These are phyloP conservation scores for Hydriomena furcata DNA, from an alignment of 2,888 invertebrate species.

Conservation along the genomic window DNA sequence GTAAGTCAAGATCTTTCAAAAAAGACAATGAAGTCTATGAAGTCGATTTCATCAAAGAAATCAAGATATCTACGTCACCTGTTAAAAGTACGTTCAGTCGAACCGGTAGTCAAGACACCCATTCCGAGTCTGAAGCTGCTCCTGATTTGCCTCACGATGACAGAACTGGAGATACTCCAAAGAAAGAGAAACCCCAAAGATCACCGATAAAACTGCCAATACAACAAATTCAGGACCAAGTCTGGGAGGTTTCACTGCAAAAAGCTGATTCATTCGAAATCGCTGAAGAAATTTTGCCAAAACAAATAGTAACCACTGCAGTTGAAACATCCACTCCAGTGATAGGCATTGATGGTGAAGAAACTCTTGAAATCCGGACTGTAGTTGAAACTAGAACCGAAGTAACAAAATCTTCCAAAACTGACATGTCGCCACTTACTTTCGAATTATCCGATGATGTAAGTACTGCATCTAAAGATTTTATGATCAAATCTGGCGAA, in stretches of 20 bases:
- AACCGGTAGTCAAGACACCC: constrained; percentile 82
- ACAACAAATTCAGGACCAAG: constrained; percentile 73
- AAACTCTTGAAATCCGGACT: constrained; percentile 54
- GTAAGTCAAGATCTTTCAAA: constrained; percentile 77
- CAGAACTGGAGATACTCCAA: constrained; percentile 65
- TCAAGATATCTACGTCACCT: constrained; percentile 78
- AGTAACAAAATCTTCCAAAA: constrained; percentile 56
- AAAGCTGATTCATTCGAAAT: constrained; percentile 68
- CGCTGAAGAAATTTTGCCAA: constrained; percentile 58
- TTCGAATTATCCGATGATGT: constrained; percentile 72
- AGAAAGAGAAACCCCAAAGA: constrained; percentile 61
- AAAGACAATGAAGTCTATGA: constrained; percentile 78
- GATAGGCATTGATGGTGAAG: constrained; percentile 57
- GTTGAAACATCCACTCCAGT: constrained; percentile 50
- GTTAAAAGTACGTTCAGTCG: constrained; percentile 78
- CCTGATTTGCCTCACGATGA: constrained; percentile 78
- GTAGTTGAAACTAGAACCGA: constrained; percentile 56
- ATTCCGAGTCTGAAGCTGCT: constrained; percentile 81
- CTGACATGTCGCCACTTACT: constrained; percentile 69
- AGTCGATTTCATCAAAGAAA: constrained; percentile 80
- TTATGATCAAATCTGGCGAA: constrained; percentile 80
- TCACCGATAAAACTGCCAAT: constrained; percentile 75
- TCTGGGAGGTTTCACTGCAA: constrained; percentile 74
- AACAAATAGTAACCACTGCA: constrained; percentile 43
- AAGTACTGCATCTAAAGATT: constrained; percentile 71